Conservation (phyloP, 1,140 invertebrate species). For the Hyphantria cunea region DNA sequence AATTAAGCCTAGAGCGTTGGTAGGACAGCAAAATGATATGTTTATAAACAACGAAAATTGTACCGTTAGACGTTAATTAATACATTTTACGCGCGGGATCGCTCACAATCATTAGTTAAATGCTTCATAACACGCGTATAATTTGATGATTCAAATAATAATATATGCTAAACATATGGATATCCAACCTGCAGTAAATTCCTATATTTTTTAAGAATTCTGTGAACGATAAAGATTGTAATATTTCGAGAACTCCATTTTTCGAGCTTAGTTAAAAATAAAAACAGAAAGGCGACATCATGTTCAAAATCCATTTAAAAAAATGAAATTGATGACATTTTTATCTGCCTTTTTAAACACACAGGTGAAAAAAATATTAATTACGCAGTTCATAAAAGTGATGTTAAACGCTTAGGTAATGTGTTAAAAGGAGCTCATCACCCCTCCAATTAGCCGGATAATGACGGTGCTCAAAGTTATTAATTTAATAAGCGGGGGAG, state of each 20-base stretch:
- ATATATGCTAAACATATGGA: too few relatives aligned
- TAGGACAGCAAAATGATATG: slow-evolving; percentile 77
- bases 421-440: slow-evolving; percentile 74
- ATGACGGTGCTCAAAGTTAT: slow-evolving; percentile 78
- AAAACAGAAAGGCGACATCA: too few relatives aligned
- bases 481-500: slow-evolving; percentile 79
- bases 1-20: slow-evolving; percentile 68
- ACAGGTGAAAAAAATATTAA: slow-evolving; percentile 43
- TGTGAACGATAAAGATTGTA: too few relatives aligned
- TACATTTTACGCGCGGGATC: slow-evolving; percentile 42
- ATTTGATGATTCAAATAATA: too few relatives aligned
- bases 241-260: too few relatives aligned
- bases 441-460: slow-evolving; percentile 77
- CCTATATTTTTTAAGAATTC: too few relatives aligned
- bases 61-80: slow-evolving; percentile 74
- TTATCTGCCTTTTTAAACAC: too few relatives aligned
- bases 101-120: neutral
- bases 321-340: too few relatives aligned
- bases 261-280: too few relatives aligned
- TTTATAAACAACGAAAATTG: slow-evolving; percentile 76
- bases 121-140: neutral
- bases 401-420: slow-evolving; percentile 70
- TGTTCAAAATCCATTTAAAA: too few relatives aligned
- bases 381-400: slow-evolving; percentile 74
- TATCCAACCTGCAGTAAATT: too few relatives aligned